Evolutionary conservation across 1,140 invertebrate genomes (phyloP).

Genomic region (Rhagoletis zephyria): DNA sequence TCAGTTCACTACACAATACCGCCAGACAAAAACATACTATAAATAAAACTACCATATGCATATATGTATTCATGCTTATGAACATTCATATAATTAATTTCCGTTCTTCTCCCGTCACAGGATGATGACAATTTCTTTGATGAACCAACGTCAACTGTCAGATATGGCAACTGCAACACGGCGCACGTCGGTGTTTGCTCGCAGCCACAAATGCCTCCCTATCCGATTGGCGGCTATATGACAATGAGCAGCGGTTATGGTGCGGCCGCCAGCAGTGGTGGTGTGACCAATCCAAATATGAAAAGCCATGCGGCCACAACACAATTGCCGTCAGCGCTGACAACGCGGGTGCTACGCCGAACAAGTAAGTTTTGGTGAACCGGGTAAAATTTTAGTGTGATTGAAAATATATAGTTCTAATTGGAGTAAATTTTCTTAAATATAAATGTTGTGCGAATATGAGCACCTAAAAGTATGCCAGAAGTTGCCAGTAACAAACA

Average conservation of each 20-base stretch:
- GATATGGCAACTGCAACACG: constrained; percentile 55
- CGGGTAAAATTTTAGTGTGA: not conserved
- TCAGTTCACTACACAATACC: not conserved
- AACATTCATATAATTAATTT: not conserved
- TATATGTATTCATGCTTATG: constrained; percentile 5
- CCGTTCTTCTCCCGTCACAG: constrained; percentile 56
- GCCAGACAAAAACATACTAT: constrained; percentile 4
- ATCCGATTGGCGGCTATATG: constrained; percentile 70
- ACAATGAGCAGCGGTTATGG: constrained; percentile 55
- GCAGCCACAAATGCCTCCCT: constrained; percentile 71
- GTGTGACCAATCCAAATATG: not conserved
- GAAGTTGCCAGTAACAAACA: not conserved
- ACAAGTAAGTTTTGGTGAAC: constrained; percentile 67
- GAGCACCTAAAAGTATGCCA: not conserved
- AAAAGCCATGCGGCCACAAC: not conserved
- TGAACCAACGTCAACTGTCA: constrained; percentile 63
- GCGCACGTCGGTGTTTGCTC: constrained; percentile 64
- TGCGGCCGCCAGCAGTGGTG: constrained; percentile 60
- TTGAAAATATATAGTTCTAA: not conserved
- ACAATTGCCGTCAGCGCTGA: constrained; percentile 30
- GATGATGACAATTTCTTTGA: constrained; percentile 71
- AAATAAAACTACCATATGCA: not conserved
- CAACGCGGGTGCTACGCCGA: constrained; percentile 61
- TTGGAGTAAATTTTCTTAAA: too few species aligned
- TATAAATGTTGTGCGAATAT: not conserved